Percentiles rank a stretch among this genome's conserved stretches.
phyloP scores from a whole-genome alignment of 2,888 invertebrate species.

The Scaptomyza tumidula region DNA sequence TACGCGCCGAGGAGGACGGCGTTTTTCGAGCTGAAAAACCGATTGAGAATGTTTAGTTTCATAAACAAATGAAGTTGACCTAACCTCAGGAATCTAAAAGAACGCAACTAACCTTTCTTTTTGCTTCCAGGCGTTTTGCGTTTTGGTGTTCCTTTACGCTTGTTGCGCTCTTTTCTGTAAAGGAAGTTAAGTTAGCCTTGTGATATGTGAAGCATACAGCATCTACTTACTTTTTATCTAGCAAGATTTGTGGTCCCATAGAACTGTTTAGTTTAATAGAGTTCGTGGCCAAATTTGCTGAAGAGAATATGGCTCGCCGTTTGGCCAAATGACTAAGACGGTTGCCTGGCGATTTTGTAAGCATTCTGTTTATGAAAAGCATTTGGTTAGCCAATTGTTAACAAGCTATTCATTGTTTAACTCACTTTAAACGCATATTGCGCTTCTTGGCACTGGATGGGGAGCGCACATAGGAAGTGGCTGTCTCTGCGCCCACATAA shows the following conservation, averaged over 20 bases:
- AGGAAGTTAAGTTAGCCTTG: neutral
- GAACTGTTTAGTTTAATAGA: conserved; percentile 82
- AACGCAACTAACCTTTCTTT: conserved; percentile 73
- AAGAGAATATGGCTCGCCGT: conserved; percentile 90
- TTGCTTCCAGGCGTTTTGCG: conserved; percentile 87
- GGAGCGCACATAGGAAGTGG: conserved; percentile 85
- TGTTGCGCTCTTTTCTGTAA: conserved; percentile 74
- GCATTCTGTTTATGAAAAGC: conserved; percentile 66
- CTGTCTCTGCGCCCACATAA: conserved; percentile 91
- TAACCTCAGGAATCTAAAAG: too few species aligned
- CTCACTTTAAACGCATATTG: conserved; percentile 86
- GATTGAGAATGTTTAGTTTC: neutral
- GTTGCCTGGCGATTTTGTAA: conserved; percentile 89
- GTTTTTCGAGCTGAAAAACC: conserved; percentile 77
- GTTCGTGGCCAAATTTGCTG: conserved; percentile 87
- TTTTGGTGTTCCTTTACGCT: conserved; percentile 82
- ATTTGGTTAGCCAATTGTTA: neutral
- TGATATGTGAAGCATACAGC: neutral
- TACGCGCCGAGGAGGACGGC: conserved; percentile 82
- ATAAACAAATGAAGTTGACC: neutral
- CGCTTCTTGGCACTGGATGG: conserved; percentile 88
- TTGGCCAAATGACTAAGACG: conserved; percentile 91
- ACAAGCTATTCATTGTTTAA: neutral
- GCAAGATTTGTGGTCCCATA: conserved; percentile 80
- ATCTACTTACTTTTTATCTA: conserved; percentile 79